Evolutionary conservation across 2,888 invertebrate genomes (phyloP).

Genomic region (Drosophila subsilvestris): DNA sequence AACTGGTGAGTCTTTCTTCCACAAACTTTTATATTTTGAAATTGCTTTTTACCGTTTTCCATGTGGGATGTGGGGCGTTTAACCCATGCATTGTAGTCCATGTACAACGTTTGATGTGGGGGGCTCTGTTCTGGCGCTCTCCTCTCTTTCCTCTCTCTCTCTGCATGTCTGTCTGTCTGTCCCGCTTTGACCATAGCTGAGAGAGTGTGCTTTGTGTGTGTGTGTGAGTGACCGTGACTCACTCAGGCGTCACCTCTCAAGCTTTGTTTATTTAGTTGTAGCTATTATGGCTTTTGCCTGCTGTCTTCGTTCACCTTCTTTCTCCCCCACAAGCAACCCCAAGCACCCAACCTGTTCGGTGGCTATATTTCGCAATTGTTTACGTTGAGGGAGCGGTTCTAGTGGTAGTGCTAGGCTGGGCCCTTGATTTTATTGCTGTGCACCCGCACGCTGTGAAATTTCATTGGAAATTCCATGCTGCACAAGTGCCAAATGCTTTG

Average conservation of each 20-base stretch:
- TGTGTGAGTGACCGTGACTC: conserved; percentile 69
- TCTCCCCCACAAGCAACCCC: background rate
- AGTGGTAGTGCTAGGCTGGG: background rate
- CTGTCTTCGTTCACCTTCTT: conserved; percentile 2
- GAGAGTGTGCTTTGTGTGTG: conserved; percentile 12
- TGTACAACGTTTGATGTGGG: conserved; percentile 42
- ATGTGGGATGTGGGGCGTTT: conserved; percentile 25
- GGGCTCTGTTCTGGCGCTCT: conserved; percentile 55
- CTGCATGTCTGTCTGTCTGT: conserved; percentile 8
- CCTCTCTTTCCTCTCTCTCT: conserved; percentile 15
- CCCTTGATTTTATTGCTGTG: conserved; percentile 8
- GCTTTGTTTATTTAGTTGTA: conserved; percentile 43
- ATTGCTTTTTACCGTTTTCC: background rate
- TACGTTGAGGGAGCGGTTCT: background rate
- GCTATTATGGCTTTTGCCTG: conserved; percentile 38
- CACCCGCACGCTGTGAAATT: conserved; percentile 1
- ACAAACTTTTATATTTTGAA: conserved; percentile 3
- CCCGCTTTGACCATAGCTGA: conserved; percentile 27
- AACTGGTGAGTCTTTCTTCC: conserved; percentile 86
- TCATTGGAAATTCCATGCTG: conserved; percentile 29
- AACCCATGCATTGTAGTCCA: conserved; percentile 33
- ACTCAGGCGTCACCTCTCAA: conserved; percentile 73
- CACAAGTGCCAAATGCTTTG: conserved; percentile 41
- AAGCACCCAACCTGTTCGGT: background rate
- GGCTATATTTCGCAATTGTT: background rate